Base-by-base conservation (phyloP, 2,113 vertebrate genomes). In the Engraulis encrasicolus region DNA sequence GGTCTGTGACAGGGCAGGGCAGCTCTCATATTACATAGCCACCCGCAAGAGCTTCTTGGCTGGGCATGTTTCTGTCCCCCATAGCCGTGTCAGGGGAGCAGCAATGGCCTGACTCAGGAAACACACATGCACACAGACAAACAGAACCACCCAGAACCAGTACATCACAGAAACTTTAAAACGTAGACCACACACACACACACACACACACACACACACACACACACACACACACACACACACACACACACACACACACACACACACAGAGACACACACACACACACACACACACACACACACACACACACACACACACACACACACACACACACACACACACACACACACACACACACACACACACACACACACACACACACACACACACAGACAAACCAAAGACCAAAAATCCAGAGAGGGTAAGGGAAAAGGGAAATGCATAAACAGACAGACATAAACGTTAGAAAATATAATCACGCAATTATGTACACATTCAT, bases 231-330 rank as follows among this genome's bases (percentile, higher is more conserved):
- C 4, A 77, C 9, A 81, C 11, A 50, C 6, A 82, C 12, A 81
- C 27, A 27, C 34, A 82, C 79, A 58, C 58, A 54, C 27, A 18
- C 91, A 90, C 78, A 74, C 85, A 85, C 23, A 90, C 2, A 89
- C 93, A 91, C 91, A 93, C 31, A 36, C 27, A 92, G 90, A 90
- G 15, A 74, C 23, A 74, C 14, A 74, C 66, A 34, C 1, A 12
- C 1, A 2, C 61, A 71, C 61, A 71, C 23, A 66, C n/a, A 23
- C n/a, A 23, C 58, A 66, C n/a, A 27, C 58, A 66, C 58, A 66
- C n/a, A 27, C n/a, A 27, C 12, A 11, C 58, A 66, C n/a, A 6
- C n/a, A 52, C 50, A 52, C 50, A 52, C 50, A 52, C 52, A 52
- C 12, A 52, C 2, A 52, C 50, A 52, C 2, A 52, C 50, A 52